Evolutionary conservation across 2,888 invertebrate species (phyloP).

Genomic region (Synanthedon vespiformis): DNA sequence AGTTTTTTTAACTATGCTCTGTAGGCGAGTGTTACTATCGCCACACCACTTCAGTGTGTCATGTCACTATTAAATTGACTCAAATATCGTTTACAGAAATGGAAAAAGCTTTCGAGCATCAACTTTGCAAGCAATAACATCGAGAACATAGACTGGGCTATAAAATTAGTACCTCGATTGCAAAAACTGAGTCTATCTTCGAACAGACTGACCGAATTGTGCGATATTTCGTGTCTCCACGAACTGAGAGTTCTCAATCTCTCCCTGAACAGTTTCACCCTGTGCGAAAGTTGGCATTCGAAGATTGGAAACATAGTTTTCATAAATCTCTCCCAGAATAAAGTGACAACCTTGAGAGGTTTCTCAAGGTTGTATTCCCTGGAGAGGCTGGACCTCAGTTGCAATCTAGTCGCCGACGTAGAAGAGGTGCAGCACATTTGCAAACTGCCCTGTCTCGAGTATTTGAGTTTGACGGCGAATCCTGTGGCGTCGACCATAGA

Average conservation of each 20-base stretch:
- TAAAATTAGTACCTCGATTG: constrained; percentile 80
- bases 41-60: too few relatives aligned
- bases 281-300: constrained; percentile 83
- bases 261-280: constrained; percentile 80
- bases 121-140: constrained; percentile 86
- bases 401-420: constrained; percentile 84
- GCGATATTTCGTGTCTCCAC: constrained; percentile 83
- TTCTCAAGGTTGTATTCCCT: constrained; percentile 88
- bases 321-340: constrained; percentile 88
- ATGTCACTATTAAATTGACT: too few relatives aligned
- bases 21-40: too few relatives aligned
- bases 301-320: constrained; percentile 90
- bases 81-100: constrained; percentile 59
- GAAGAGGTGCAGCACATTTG: constrained; percentile 85
- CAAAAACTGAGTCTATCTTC: constrained; percentile 80
- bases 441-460: constrained; percentile 86
- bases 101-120: constrained; percentile 76
- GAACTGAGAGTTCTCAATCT: constrained; percentile 82
- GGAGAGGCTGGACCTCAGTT: constrained; percentile 86
- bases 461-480: constrained; percentile 89
- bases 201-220: constrained; percentile 80
- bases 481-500: constrained; percentile 87
- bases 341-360: constrained; percentile 77
- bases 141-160: constrained; percentile 81
- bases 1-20: too few relatives aligned